phyloP scores from a whole-genome alignment of 2,113 vertebrate genomes.

The Empidonax traillii region DNA sequence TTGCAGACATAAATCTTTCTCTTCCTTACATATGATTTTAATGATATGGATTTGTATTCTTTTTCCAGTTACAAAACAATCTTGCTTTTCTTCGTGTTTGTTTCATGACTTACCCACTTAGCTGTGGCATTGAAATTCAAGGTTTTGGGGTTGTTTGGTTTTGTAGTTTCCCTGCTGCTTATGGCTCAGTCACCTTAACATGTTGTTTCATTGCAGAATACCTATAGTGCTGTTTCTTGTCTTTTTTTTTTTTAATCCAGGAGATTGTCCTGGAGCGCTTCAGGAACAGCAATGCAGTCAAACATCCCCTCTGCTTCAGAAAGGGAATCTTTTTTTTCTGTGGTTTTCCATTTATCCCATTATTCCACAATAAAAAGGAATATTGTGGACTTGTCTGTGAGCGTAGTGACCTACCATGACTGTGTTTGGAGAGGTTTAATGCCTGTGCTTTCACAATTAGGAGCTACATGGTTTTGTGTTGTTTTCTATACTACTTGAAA shows the following conservation, averaged over 20 bases:
- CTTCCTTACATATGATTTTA: neutral
- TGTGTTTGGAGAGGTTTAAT: neutral
- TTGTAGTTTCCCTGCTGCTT: neutral
- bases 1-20: neutral
- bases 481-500: neutral
- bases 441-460: neutral
- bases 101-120: neutral
- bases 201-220: neutral
- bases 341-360: neutral
- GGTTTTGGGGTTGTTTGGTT: neutral
- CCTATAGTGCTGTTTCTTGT: neutral
- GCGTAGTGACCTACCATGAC: neutral
- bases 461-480: neutral
- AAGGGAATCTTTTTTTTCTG: neutral
- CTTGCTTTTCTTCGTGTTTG: neutral
- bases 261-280: neutral
- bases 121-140: neutral
- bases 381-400: neutral
- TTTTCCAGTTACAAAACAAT: neutral
- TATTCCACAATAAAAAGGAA: neutral
- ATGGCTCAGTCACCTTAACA: neutral
- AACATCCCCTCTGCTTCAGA: neutral
- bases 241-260: neutral
- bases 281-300: neutral
- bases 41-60: accelerated